Base-by-base conservation (phyloP, 2,888 invertebrate genomes). In the Bugula neritina region DNA sequence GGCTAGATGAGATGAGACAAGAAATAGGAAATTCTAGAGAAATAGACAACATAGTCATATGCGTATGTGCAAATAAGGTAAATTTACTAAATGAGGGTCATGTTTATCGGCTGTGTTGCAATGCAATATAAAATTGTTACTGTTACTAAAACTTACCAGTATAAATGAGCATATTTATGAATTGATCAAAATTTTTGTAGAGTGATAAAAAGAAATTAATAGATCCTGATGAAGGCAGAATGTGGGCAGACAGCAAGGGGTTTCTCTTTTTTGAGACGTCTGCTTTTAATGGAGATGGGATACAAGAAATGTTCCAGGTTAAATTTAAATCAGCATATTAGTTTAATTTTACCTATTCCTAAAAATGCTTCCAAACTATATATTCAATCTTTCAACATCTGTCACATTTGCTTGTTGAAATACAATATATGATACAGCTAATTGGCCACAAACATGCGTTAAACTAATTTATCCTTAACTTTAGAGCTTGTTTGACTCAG, bases 41-140 rank as follows among this genome's bases (percentile, higher is more conserved):
- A 34, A 75, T 80, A 54, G 81, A 83, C 70, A 82, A 81, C 75
- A 78, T 83, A 21, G 78, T 80, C 25, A 78, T 83, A 31, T 80
- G 82, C 75, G 82, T 84, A 0, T 84, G 84, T 79, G 84, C 81
- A 13, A 84, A 84, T 73, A 84, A 84, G 79, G 83, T 84, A 72
- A 74, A 72, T 69, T 5, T 17, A 43, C n/a, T n/a, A n/a, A n/a
- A n/a, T n/a, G n/a, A n/a, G n/a, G n/a, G n/a, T n/a, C n/a, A n/a
- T n/a, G n/a, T n/a, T n/a, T n/a, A n/a, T n/a, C n/a, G n/a, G n/a
- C n/a, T n/a, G n/a, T n/a, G n/a, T n/a, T n/a, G n/a, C n/a, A n/a
- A n/a, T n/a, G n/a, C n/a, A n/a, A n/a, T n/a, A n/a, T n/a, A n/a
- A n/a, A n/a, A n/a, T n/a, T n/a, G n/a, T n/a, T n/a, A n/a, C n/a